These are phyloP conservation scores for Hyalella azteca DNA, from an alignment of 2,888 invertebrate species.

Conservation along the genomic window DNA sequence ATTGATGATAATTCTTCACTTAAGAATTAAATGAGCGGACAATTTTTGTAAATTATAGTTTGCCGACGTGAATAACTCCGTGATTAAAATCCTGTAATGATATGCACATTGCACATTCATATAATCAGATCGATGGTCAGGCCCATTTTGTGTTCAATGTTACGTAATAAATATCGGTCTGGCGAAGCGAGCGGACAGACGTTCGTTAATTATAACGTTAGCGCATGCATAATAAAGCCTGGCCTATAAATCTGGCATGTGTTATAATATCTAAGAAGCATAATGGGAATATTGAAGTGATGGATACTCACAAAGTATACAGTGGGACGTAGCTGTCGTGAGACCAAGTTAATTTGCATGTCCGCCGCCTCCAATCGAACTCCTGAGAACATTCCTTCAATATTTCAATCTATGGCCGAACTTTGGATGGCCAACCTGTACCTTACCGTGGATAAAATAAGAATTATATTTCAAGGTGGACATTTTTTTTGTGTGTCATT, in stretches of 20 bases:
- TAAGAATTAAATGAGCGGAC: too few species aligned
- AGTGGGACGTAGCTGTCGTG: neutral
- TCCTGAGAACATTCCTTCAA: too few species aligned
- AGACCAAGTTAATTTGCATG: too few species aligned
- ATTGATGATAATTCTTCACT: too few species aligned
- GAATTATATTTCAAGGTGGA: too few species aligned
- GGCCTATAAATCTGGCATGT: neutral
- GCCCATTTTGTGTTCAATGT: neutral
- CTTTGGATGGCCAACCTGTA: too few species aligned
- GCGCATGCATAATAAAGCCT: conserved; percentile 17
- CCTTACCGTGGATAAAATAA: too few species aligned
- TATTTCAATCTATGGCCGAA: too few species aligned
- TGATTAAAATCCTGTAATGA: neutral
- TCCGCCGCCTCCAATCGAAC: too few species aligned
- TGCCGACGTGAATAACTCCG: neutral
- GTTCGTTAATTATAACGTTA: neutral
- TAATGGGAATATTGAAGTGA: conserved; percentile 12
- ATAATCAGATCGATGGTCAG: neutral
- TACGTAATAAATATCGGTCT: neutral
- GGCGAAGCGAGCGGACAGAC: conserved; percentile 14
- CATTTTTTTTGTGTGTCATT: too few species aligned
- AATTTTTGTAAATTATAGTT: too few species aligned
- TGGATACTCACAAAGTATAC: conserved; percentile 7
- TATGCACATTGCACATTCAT: conserved; percentile 14
- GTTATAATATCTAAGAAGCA: conserved; percentile 8